Evolutionary conservation across 2,888 invertebrate genomes (phyloP), one percentile per base, ranked within the genome.

Genomic region (Limenitis camilla): DNA sequence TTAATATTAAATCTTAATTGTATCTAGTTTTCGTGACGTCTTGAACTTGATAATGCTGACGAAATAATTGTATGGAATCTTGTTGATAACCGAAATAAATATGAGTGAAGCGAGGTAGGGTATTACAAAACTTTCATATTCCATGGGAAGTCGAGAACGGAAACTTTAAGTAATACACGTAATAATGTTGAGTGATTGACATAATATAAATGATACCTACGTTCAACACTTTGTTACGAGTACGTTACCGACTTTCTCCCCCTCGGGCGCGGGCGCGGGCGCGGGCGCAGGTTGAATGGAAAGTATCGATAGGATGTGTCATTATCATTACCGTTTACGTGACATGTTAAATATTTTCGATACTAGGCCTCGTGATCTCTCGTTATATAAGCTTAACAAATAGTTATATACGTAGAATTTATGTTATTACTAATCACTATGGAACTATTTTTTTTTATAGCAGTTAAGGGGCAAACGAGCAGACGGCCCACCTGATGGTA

Each of bases 231-330:
- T 44, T 44, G 50, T 50, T 50, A 50, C 39, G 50, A 44, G 43
- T 50, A 50, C 32, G 50, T 33, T 44, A 39, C 52, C 39, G 41
- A 55, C 60, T 63, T 63, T 67, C 63, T 61, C 65, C 55, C 56
- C 59, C 59, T 46, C 61, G 49, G 51, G 58, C 59, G 48, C 61
- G 49, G 51, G 58, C 47, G 57, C 19, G 3, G 19, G 19, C 19
- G 19, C 19, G 3, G 19, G 19, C 59, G 48, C 61, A 46, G 51
- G 58, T 48, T 56, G 61, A 63, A 64, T 58, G 50, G 65, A 65
- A 65, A 67, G 66, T 63, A 51, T 51, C 44, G 58, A 51, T 52
- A 59, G 53, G 52, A 50, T 40, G 41, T 36, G 48, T 59, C 55
- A 47, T 56, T 52, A 54, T 47, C 55, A 19, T 19, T 19, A 19